A percentile compares a stretch with the other conserved stretches of the same genome.
phyloP scores from a whole-genome alignment of 2,888 invertebrate genomes.

The Erebia aethiops region DNA sequence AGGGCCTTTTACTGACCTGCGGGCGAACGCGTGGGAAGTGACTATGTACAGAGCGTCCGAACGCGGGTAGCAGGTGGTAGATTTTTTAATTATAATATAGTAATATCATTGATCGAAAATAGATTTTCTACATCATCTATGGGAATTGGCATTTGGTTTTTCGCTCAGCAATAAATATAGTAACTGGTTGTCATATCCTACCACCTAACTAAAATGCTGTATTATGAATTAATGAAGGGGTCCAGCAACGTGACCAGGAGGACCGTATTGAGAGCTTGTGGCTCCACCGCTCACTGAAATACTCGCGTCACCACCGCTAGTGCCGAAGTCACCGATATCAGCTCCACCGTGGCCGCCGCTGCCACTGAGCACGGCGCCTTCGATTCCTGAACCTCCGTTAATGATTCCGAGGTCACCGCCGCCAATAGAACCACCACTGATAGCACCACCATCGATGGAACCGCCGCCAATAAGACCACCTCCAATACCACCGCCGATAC shows the following conservation, averaged over 20 bases:
- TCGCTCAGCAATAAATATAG: constrained; percentile 60
- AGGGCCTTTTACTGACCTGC: constrained; percentile 48
- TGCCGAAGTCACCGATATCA: constrained; percentile 64
- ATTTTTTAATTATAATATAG: constrained; percentile 9
- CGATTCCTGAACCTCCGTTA: constrained; percentile 54
- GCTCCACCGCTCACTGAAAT: constrained; percentile 57
- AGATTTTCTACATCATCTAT: constrained; percentile 12
- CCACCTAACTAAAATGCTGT: constrained; percentile 50
- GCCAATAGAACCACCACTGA: constrained; percentile 53
- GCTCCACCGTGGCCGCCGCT: constrained; percentile 59
- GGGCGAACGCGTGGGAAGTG: constrained; percentile 58
- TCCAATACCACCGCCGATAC: constrained; percentile 58
- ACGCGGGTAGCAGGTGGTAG: constrained; percentile 53
- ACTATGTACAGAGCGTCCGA: constrained; percentile 71
- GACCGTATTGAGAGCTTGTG: constrained; percentile 78
- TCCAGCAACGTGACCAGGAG: constrained; percentile 78
- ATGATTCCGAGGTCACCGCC: constrained; percentile 53
- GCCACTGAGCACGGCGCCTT: constrained; percentile 49
- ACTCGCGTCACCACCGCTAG: constrained; percentile 56
- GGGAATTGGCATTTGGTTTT: constrained; percentile 40
- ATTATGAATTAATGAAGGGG: constrained; percentile 68
- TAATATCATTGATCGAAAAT: constrained; percentile 18
- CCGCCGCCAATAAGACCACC: constrained; percentile 68
- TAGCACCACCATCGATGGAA: constrained; percentile 55
- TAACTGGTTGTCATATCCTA: constrained; percentile 57